Evolutionary conservation across 2,888 invertebrate genomes (phyloP), one percentile per base, ranked within the genome.

Genomic region (Drosophila anomalipes): DNA sequence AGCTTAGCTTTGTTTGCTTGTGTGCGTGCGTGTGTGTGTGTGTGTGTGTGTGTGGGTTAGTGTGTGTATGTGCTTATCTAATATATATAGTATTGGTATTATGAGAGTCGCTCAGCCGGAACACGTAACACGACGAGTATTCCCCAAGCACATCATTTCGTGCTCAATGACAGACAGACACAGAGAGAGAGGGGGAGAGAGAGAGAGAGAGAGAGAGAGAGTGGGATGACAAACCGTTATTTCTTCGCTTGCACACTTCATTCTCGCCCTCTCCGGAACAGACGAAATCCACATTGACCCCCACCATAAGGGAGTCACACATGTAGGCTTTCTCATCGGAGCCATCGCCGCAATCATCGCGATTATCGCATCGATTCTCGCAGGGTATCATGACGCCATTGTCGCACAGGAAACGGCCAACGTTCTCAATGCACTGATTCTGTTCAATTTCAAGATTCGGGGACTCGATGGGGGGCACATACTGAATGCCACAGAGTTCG

Each of bases 301-400:
- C 35, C 9, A 4, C 5, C 49, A 7, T 6, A 19, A 4, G 0
- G 33, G 7, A 2, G 22, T 0, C 35, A 26, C 89, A 89, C 16
- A 82, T 35, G 0, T 76, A 74, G 7, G 54, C 16, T 1, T 90
- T 86, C 91, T 96, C 96, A 86, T 97, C 96, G 81, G 96, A 96
- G 19, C 93, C 94, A 91, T 95, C 95, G 0, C 94, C 93, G 89
- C 96, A 96, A 84, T 96, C 95, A 1, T 76, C 51, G 4, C 86
- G 83, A 10, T 94, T 93, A 88, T 96, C 94, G 86, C 96, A 96
- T 0, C 95, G 93, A 49, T 91, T 79, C 3, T 70, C 91, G 63
- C 94, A 93, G 41, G 94, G 94, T 71, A 97, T 95, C 95, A 3
- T 0, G 0, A 12, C 0, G 19, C 52, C 75, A 10, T 39, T 33